Evolutionary conservation across 2,113 vertebrate genomes (phyloP), one percentile per base, ranked within the genome.

Genomic region (Dermatemys mawii): DNA sequence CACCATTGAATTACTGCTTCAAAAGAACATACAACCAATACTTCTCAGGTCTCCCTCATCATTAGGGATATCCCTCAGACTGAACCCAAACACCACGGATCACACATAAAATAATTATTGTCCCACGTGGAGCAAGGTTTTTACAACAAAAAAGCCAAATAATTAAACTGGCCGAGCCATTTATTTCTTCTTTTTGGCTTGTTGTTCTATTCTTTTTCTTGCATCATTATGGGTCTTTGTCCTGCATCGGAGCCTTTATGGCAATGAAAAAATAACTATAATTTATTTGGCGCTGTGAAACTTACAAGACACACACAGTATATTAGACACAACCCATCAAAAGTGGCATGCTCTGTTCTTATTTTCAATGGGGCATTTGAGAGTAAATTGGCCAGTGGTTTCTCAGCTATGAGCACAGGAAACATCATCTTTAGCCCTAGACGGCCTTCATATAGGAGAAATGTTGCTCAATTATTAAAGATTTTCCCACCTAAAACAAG

Each of bases 171-270:
- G 22, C 38, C 51, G 21, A 83, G 63, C 53, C 1, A 0, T 86
- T 90, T 63, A 75, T 35, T 81, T 92, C 76, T 90, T 17, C 51
- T 67, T 78, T 4, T 27, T 87, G 35, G 35, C 3, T 51, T 55
- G 7, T 35, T 41, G 11, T 14, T 29, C 5, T 17, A 46, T 4
- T 22, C 24, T 6, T 79, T 70, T 13, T 1, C 2, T 54, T 26
- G 0, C 73, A 46, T 76, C 10, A 57, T 55, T 5, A 2, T 46
- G 8, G 27, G 57, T 57, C 82, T 91, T 44, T 86, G 10, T 60
- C 57, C 50, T 81, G 41, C n/a, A 93, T 92, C 88, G 95, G 57
- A 92, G n/a, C 84, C 89, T 88, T 54, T 78, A 35, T 54, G 89
- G 6, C 24, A 90, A 93, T 2, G 6, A 90, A 91, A n/a, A 93